Conservation (phyloP, 2,113 vertebrate species). For the Odocoileus hemionus region DNA sequence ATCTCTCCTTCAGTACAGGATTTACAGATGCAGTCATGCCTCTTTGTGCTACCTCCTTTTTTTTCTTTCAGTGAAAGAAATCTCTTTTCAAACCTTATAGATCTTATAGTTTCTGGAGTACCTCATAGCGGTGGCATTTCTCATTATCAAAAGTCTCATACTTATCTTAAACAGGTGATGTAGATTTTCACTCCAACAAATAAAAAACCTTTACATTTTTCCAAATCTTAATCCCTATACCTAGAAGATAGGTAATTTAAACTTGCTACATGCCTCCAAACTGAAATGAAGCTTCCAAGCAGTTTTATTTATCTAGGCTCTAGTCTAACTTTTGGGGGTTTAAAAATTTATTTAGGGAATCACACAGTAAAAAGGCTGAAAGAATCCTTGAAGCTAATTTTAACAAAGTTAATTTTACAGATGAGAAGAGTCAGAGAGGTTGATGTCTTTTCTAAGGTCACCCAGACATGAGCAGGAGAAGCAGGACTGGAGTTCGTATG, state of each 20-base stretch:
- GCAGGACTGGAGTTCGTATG: not conserved
- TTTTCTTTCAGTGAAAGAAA: not conserved
- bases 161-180: constrained; percentile 27
- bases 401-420: not conserved
- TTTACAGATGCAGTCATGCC: not conserved
- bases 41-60: not conserved
- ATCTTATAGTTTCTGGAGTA: constrained; percentile 21
- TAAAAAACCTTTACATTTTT: constrained; percentile 40
- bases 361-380: not conserved
- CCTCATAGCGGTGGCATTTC: constrained; percentile 38
- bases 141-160: constrained; percentile 12
- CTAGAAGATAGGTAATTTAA: constrained; percentile 26
- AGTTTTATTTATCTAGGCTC: not conserved
- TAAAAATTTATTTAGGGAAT: not conserved
- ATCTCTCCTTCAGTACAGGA: not conserved
- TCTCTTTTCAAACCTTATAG: constrained; percentile 4
- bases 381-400: not conserved
- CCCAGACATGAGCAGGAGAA: not conserved
- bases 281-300: not conserved
- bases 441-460: not conserved
- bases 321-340: not conserved
- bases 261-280: not conserved
- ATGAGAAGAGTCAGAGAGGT: not conserved
- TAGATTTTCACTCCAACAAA: constrained; percentile 34
- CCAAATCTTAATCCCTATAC: constrained; percentile 23